phyloP scores from a whole-genome alignment of 2,888 invertebrate genomes.

The Melieria picta region DNA sequence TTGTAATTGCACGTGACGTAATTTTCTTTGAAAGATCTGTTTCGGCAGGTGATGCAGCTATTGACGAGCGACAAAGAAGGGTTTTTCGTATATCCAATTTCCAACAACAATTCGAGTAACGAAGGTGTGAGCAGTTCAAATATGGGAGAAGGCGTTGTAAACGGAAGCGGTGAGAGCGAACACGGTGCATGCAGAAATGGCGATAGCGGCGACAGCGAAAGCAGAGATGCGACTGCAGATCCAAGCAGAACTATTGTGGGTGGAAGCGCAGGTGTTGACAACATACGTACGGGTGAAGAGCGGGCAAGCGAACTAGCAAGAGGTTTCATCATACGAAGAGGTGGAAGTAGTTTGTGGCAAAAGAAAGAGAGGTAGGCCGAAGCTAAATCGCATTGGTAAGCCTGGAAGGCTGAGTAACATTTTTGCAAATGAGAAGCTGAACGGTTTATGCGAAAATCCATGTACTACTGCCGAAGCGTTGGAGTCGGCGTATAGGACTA shows the following conservation, averaged over 20 bases:
- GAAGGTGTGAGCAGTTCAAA: conserved; percentile 20
- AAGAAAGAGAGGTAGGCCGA: conserved; percentile 11
- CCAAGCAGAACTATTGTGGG: background rate
- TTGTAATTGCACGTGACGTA: conserved; percentile 37
- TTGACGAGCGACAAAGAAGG: background rate
- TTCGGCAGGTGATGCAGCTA: no score
- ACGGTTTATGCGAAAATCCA: background rate
- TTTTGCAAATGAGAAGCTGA: background rate
- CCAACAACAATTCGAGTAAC: conserved; percentile 33
- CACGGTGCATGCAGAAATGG: conserved; percentile 16
- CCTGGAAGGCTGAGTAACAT: background rate
- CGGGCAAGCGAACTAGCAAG: background rate
- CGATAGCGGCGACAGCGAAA: conserved; percentile 34
- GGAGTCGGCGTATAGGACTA: background rate
- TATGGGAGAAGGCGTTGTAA: background rate
- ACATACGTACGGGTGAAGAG: background rate
- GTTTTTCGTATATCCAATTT: conserved; percentile 31
- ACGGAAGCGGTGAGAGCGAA: background rate
- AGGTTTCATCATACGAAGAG: background rate
- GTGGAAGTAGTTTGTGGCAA: background rate
- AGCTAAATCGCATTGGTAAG: background rate
- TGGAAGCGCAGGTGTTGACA: background rate
- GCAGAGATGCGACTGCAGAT: conserved; percentile 34
- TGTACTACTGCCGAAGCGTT: conserved; percentile 4
- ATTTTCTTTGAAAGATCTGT: conserved; percentile 37